phyloP scores from a whole-genome alignment of 2,797 vertebrate species.

The Myotis daubentonii region DNA sequence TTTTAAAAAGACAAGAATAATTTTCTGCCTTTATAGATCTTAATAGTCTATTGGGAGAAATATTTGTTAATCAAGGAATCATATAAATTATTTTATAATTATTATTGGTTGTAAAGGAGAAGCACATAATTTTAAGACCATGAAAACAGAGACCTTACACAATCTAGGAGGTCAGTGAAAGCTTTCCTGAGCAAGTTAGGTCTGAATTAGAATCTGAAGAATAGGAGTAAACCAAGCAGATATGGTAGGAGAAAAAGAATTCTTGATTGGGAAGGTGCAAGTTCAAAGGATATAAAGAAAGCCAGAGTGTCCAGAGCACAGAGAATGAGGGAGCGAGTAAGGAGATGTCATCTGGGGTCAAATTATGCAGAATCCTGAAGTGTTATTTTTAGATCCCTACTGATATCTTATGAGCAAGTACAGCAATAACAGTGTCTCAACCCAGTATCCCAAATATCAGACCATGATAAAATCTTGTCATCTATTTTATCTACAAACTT shows the following conservation, averaged over 20 bases:
- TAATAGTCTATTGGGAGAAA: not conserved
- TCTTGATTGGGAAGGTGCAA: not conserved
- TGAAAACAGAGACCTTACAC: not conserved
- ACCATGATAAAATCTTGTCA: not conserved
- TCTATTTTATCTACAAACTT: not conserved
- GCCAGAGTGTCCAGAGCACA: not conserved
- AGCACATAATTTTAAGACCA: not conserved
- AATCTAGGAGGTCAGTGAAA: not conserved
- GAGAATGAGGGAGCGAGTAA: not conserved
- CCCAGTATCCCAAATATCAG: not conserved
- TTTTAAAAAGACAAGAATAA: not conserved
- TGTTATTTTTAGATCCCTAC: not conserved
- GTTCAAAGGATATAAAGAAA: not conserved
- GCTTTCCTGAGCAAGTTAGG: not conserved
- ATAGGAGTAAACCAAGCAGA: not conserved
- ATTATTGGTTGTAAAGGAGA: not conserved
- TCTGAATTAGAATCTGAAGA: not conserved
- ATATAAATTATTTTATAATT: not conserved
- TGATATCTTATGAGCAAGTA: not conserved
- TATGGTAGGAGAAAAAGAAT: not conserved
- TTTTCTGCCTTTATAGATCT: not conserved
- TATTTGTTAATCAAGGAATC: not conserved
- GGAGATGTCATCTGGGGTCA: not conserved
- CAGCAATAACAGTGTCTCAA: not conserved
- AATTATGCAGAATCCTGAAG: not conserved